Base-by-base conservation (phyloP, 2,113 vertebrate genomes). In the Emydura subglobosa region DNA sequence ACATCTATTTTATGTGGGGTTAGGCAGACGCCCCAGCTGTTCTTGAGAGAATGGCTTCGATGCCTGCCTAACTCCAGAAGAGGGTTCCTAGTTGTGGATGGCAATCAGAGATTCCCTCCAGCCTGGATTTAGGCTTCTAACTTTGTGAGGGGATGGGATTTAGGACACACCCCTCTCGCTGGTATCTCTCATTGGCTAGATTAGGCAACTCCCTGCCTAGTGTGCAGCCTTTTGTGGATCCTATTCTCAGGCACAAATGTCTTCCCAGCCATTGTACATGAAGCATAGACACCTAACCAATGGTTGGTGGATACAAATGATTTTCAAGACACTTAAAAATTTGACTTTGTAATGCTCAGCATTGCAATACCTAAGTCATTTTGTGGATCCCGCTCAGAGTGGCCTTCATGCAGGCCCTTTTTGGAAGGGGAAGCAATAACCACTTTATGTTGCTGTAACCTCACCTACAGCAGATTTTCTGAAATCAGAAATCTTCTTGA, bases 401-500 rank as follows among this genome's bases (percentile, higher is more conserved):
- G 68, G 54, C 39, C 61, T 87, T 94, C 91, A 83, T 44, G 82
- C 94, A 82, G 34, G 12, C 82, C 91, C 93, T 94, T 90, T 83
- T 90, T 85, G 80, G 94, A 90, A 94, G 93, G 49, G 80, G 80
- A 94, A 92, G 87, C 42, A 94, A 85, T 90, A 86, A 86, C 31
- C 84, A 92, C 54, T 94, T 96, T 91, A 91, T 54, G 3, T 44
- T 87, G 25, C 84, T 92, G 78, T 68, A 90, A 95, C 82, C 13
- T 91, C 22, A 19, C 22, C 51, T 92, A 17, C 49, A 88, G 24
- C 84, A 92, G 86, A 91, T 90, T 93, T 92, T 90, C 92, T 96
- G 95, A 96, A 34, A 34, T 93, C 94, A 91, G 83, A 96, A 83
- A 86, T 27, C 78, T 83, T 93, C 29, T 78, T 82, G 82, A 47